These are phyloP conservation scores for Portevinia maculata DNA, from an alignment of 2,888 invertebrate genomes.

Conservation along the genomic window DNA sequence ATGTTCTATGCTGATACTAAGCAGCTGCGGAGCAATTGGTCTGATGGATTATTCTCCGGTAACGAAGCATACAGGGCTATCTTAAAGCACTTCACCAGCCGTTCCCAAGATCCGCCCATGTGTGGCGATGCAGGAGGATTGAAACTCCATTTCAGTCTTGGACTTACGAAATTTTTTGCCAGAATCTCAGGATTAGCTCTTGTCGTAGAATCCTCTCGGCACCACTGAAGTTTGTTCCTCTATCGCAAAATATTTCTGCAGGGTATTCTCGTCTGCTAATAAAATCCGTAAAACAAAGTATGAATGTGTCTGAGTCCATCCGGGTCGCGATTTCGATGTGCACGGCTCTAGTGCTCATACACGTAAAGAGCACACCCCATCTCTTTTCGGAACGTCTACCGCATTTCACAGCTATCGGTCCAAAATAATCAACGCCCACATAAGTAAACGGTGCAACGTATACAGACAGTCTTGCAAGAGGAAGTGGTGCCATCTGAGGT, in stretches of 20 bases:
- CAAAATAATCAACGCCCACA: slow-evolving; percentile 62
- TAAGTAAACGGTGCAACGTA: slow-evolving; percentile 44
- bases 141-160: slow-evolving; percentile 67
- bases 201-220: slow-evolving; percentile 27
- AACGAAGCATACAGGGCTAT: slow-evolving; percentile 5
- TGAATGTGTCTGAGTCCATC: slow-evolving; percentile 48
- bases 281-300: too few relatives aligned
- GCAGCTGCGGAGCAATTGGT: slow-evolving; percentile 17
- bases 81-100: slow-evolving; percentile 50
- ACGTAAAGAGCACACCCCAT: slow-evolving; percentile 57
- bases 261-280: too few relatives aligned
- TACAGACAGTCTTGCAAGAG: slow-evolving; percentile 12
- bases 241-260: too few relatives aligned
- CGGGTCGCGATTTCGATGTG: slow-evolving; percentile 43
- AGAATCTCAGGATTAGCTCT: not conserved
- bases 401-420: slow-evolving; percentile 48
- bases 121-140: slow-evolving; percentile 75
- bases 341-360: slow-evolving; percentile 38
- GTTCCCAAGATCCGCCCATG: slow-evolving; percentile 66
- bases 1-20: slow-evolving; percentile 60
- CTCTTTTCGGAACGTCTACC: slow-evolving; percentile 42
- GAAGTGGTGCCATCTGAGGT: slow-evolving; percentile 25
- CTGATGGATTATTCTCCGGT: slow-evolving; percentile 9
- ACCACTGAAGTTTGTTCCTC: too few relatives aligned
- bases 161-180: slow-evolving; percentile 7